phyloP scores from a whole-genome alignment of 2,888 invertebrate species.

The Callimorpha dominula region DNA sequence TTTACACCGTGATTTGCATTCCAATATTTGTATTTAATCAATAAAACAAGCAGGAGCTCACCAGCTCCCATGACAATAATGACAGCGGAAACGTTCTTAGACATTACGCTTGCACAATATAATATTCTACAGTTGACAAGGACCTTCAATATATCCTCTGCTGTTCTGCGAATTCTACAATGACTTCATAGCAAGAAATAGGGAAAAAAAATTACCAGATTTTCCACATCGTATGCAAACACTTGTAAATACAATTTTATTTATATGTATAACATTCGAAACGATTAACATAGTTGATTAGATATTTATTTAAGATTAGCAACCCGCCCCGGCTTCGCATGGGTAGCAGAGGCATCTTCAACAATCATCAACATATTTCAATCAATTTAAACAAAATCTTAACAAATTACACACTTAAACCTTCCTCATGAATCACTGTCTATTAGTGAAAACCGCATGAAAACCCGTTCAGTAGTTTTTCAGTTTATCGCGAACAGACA shows the following conservation, averaged over 20 bases:
- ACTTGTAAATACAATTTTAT: neutral
- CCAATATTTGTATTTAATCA: conserved; percentile 21
- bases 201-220: neutral
- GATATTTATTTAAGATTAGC: neutral
- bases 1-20: conserved; percentile 22
- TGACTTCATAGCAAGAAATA: conserved; percentile 39
- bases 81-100: neutral
- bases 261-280: neutral
- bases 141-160: conserved; percentile 16
- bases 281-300: neutral
- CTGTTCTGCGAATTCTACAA: conserved; percentile 35
- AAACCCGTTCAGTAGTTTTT: no score
- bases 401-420: no score
- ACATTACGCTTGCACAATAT: conserved; percentile 18
- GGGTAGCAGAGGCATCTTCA: no score
- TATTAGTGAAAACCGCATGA: no score
- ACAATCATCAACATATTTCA: conserved; percentile 3
- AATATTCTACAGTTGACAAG: conserved; percentile 5
- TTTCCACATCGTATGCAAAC: neutral
- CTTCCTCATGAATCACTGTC: no score
- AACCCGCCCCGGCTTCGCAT: no score
- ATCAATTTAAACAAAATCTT: no score
- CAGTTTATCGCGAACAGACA: no score
- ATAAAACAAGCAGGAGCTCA: conserved; percentile 14
- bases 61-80: conserved; percentile 18